phyloP scores from a whole-genome alignment of 2,113 vertebrate species.

The Anhinga rufa region DNA sequence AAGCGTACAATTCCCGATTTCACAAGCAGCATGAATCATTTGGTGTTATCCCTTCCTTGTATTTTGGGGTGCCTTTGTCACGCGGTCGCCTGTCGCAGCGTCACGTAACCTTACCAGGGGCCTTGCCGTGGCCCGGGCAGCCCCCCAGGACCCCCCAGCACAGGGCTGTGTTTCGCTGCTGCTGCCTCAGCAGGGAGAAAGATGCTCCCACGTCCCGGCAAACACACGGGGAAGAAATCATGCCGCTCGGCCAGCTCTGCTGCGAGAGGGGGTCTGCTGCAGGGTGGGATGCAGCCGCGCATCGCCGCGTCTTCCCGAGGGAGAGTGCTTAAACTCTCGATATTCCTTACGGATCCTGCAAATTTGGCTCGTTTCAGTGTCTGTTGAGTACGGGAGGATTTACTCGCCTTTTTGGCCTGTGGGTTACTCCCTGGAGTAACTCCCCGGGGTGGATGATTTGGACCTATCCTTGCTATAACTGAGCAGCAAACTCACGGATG shows the following conservation, averaged over 20 bases:
- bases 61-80: background rate
- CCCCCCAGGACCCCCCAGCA: background rate
- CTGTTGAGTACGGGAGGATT: background rate
- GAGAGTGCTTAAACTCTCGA: background rate
- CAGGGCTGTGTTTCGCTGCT: background rate
- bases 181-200: background rate
- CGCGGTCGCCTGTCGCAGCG: too few species aligned
- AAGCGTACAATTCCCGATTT: background rate
- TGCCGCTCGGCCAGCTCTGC: background rate
- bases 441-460: background rate
- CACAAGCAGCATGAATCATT: accelerated
- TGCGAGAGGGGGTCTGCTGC: background rate
- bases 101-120: too few species aligned
- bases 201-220: background rate
- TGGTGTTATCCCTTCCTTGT: background rate
- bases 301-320: too few species aligned
- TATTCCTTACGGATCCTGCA: background rate
- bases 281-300: background rate
- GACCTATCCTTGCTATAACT: too few species aligned
- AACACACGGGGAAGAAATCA: background rate
- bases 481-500: background rate
- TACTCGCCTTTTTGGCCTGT: background rate
- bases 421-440: background rate
- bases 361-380: background rate
- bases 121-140: too few species aligned